phyloP scores from a whole-genome alignment of 1,140 invertebrate genomes.

The Pseudomyrmex cubaensis region DNA sequence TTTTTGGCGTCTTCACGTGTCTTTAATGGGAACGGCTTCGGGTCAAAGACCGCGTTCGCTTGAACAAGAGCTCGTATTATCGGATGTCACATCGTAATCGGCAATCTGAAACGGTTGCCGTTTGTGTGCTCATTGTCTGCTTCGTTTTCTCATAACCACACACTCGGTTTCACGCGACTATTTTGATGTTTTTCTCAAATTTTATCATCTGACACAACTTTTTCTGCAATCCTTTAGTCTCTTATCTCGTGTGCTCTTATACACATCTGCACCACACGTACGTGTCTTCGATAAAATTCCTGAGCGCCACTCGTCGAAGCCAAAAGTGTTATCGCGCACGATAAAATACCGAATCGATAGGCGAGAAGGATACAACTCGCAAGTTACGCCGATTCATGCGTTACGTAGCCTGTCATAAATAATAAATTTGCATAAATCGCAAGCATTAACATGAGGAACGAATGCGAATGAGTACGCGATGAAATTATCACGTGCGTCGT shows the following conservation, averaged over 20 bases:
- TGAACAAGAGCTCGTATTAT: constrained; percentile 82
- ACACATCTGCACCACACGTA: background rate
- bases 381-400: constrained; percentile 43
- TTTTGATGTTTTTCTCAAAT: background rate
- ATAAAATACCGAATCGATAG: constrained; percentile 39
- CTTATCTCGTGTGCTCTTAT: background rate
- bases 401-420: constrained; percentile 7
- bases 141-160: constrained; percentile 72
- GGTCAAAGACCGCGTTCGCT: constrained; percentile 80
- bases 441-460: constrained; percentile 23
- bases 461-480: no score
- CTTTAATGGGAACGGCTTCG: constrained; percentile 70
- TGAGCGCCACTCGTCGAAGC: constrained; percentile 6
- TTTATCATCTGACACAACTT: background rate
- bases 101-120: constrained; percentile 79
- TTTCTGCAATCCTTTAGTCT: background rate
- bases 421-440: constrained; percentile 39
- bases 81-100: constrained; percentile 82
- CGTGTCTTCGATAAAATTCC: constrained; percentile 12
- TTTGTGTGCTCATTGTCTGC: constrained; percentile 74
- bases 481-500: background rate
- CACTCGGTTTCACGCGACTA: constrained; percentile 32
- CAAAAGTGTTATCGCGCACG: constrained; percentile 13
- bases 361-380: constrained; percentile 15
- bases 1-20: constrained; percentile 37